Evolutionary conservation across 2,888 invertebrate species (phyloP), one percentile per base, ranked within the genome.

Genomic region (Aplocera efformata): DNA sequence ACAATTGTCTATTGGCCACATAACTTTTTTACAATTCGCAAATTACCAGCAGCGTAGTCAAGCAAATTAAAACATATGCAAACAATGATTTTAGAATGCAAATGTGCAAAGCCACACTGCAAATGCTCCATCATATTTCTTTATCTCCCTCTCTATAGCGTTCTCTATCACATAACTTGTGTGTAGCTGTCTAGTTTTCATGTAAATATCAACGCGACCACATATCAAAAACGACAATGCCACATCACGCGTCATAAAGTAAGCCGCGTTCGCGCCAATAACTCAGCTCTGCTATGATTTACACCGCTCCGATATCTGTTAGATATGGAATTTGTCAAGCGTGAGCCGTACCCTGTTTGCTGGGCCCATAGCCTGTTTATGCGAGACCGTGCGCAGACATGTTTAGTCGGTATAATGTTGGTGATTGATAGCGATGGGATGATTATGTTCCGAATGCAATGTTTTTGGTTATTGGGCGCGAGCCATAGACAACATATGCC

Each of bases 251-350:
- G 52, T 67, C 45, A 40, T 45, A 45, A 45, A 45, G 29, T 40
- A 59, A 54, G 60, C 58, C 48, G 28, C 41, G 50, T 53, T 50
- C 56, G 57, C 58, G 60, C 55, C 50, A 43, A 54, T 56, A 63
- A 58, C 54, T 56, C 53, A 53, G 32, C 25, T 23, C 43, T 26
- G 33, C 42, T 40, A 55, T 80, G 81, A 84, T 82, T 82, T 83
- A 85, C 74, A 62, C 63, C 53, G 58, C 72, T 66, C 80, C 84
- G 81, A 83, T 82, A 81, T 78, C 79, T 68, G 77, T 73, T 79
- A 79, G 83, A 81, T 79, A 76, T 64, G 79, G 70, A 79, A 83
- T 85, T 85, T 84, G 84, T 85, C 85, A 86, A 67, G 60, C 64
- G 60, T 50, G 46, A 11, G 30, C 5, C 50, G 59, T 63, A 67